A percentile compares a stretch with the other conserved stretches of the same genome.
phyloP scores from a whole-genome alignment of 2,113 vertebrate species.

The Talpa occidentalis region DNA sequence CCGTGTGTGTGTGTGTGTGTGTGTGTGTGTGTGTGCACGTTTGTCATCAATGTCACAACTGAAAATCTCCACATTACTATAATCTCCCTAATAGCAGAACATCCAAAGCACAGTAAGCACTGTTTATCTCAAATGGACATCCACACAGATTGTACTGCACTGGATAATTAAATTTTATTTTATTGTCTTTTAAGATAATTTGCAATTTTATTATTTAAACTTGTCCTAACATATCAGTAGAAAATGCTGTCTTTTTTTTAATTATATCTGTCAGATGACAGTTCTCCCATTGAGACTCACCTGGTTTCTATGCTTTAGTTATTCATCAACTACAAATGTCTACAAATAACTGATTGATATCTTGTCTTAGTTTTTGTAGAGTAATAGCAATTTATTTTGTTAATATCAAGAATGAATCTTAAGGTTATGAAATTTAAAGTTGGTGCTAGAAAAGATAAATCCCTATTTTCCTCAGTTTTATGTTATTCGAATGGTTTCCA shows the following conservation, averaged over 20 bases:
- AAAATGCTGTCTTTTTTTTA: neutral
- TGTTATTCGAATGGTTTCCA: neutral
- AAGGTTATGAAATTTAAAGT: neutral
- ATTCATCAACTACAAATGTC: neutral
- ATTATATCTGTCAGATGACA: neutral
- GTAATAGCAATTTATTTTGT: neutral
- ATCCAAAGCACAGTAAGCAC: neutral
- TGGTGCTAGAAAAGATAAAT: neutral
- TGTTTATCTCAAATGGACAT: neutral
- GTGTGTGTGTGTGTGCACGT: neutral
- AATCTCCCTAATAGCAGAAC: constrained; percentile 29
- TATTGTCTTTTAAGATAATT: neutral
- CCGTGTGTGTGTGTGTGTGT: neutral
- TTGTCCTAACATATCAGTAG: neutral
- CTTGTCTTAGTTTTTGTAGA: neutral
- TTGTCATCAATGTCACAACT: constrained; percentile 58
- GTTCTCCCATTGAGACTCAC: neutral
- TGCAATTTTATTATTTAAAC: constrained; percentile 16
- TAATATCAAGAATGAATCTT: neutral
- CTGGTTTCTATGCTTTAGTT: neutral
- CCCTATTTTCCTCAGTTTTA: neutral
- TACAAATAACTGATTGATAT: neutral
- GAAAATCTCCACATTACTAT: constrained; percentile 60
- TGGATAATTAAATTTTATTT: neutral
- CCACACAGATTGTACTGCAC: neutral